Conservation (phyloP, 2,113 vertebrate species). For the Chrysemys picta region DNA sequence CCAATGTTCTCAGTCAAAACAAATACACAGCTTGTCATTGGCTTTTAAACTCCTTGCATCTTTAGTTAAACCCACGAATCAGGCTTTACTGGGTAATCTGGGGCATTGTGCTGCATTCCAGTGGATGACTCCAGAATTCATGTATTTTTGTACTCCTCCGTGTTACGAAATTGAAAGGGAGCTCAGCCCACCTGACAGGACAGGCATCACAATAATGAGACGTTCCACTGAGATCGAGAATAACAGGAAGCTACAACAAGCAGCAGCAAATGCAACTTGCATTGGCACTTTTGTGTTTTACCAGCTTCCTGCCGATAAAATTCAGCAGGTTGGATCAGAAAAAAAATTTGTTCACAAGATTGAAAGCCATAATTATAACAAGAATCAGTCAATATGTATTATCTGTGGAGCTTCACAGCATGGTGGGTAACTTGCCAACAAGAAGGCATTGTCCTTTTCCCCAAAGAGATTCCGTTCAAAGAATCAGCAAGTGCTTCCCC, state of each 20-base stretch:
- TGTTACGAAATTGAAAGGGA: not conserved
- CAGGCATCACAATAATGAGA: rapidly evolving
- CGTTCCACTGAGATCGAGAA: rapidly evolving
- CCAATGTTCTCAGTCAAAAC: not conserved
- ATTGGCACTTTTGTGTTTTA: rapidly evolving
- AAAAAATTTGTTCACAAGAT: not conserved
- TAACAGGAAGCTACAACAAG: rapidly evolving
- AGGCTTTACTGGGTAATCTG: not conserved
- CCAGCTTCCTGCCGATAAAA: not conserved
- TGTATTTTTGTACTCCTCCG: not conserved
- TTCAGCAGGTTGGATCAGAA: not conserved
- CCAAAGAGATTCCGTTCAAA: not conserved
- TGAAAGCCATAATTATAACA: not conserved
- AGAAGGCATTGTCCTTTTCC: not conserved
- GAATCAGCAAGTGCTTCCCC: not conserved
- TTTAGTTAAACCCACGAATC: rapidly evolving
- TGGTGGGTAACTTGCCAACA: not conserved
- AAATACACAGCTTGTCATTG: not conserved
- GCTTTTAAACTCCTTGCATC: not conserved
- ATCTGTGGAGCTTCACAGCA: not conserved
- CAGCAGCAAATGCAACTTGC: not conserved
- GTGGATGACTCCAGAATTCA: not conserved
- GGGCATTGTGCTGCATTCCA: not conserved
- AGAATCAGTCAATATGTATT: not conserved
- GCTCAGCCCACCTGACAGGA: not conserved